Percentiles rank a stretch among this genome's conserved stretches.
phyloP scores from a whole-genome alignment of 2,888 invertebrate species.

The Matsumyia berberina region DNA sequence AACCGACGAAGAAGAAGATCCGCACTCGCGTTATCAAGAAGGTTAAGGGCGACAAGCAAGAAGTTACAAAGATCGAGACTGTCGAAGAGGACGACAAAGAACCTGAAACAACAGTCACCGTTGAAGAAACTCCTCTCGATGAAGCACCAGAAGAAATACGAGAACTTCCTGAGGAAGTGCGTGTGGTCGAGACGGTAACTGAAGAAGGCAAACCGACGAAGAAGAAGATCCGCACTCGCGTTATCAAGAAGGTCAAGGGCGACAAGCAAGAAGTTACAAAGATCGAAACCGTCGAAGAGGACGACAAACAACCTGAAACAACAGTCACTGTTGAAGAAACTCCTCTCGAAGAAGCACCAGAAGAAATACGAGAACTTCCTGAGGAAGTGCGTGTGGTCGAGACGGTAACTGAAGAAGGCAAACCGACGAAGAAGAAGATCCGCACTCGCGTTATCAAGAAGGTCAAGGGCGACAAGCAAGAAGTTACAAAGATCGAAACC shows the following conservation, averaged over 20 bases:
- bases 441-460: conserved; percentile 81
- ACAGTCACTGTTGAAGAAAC: conserved; percentile 77
- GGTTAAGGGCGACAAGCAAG: conserved; percentile 81
- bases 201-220: conserved; percentile 79
- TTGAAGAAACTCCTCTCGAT: conserved; percentile 73
- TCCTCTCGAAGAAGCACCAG: conserved; percentile 72
- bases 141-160: conserved; percentile 77
- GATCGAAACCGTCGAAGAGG: conserved; percentile 79
- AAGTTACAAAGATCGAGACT: conserved; percentile 82
- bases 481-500: conserved; percentile 80
- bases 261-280: conserved; percentile 82
- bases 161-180: conserved; percentile 80
- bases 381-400: conserved; percentile 81
- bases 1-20: conserved; percentile 79
- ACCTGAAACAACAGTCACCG: conserved; percentile 79
- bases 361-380: conserved; percentile 65
- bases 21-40: conserved; percentile 82
- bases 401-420: conserved; percentile 80
- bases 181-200: conserved; percentile 63
- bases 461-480: conserved; percentile 79
- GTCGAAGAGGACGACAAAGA: conserved; percentile 82
- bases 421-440: conserved; percentile 79
- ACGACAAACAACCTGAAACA: conserved; percentile 79
- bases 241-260: conserved; percentile 82
- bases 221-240: conserved; percentile 79